phyloP scores from a whole-genome alignment of 2,888 invertebrate species.

The Clivina fossor region DNA sequence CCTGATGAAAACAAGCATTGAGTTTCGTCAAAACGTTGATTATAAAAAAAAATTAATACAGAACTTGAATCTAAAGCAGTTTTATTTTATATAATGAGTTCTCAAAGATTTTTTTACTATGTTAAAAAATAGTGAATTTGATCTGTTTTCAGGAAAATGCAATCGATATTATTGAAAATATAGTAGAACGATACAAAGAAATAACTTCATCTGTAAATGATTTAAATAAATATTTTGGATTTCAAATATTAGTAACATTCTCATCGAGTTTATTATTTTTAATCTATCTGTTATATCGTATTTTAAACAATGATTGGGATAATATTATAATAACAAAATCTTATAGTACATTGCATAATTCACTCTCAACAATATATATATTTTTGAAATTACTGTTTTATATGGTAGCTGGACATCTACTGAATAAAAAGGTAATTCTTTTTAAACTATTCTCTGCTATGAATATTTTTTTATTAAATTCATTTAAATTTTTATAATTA shows the following conservation, averaged over 20 bases:
- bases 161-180: constrained; percentile 16
- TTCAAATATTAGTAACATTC: constrained; percentile 19
- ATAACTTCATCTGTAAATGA: constrained; percentile 12
- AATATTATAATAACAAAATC: constrained; percentile 11
- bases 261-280: constrained; percentile 24
- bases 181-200: constrained; percentile 15
- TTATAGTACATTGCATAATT: constrained; percentile 18
- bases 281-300: constrained; percentile 3
- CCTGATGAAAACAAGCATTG: too few relatives aligned
- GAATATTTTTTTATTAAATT: too few relatives aligned
- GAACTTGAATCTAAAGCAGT: too few relatives aligned
- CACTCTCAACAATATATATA: constrained; percentile 3
- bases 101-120: too few relatives aligned
- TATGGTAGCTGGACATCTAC: constrained; percentile 14
- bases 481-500: too few relatives aligned
- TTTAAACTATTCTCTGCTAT: too few relatives aligned
- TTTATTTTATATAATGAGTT: too few relatives aligned
- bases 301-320: not conserved
- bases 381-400: constrained; percentile 17
- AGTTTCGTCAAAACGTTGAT: too few relatives aligned
- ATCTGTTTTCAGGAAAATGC: constrained; percentile 14
- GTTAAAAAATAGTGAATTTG: too few relatives aligned
- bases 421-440: constrained; percentile 10
- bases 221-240: constrained; percentile 18
- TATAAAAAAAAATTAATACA: too few relatives aligned